Percentiles rank a stretch among this genome's conserved stretches.
Evolutionary conservation across 2,113 vertebrate genomes (phyloP).

Genomic region (Hyperopisus bebe): DNA sequence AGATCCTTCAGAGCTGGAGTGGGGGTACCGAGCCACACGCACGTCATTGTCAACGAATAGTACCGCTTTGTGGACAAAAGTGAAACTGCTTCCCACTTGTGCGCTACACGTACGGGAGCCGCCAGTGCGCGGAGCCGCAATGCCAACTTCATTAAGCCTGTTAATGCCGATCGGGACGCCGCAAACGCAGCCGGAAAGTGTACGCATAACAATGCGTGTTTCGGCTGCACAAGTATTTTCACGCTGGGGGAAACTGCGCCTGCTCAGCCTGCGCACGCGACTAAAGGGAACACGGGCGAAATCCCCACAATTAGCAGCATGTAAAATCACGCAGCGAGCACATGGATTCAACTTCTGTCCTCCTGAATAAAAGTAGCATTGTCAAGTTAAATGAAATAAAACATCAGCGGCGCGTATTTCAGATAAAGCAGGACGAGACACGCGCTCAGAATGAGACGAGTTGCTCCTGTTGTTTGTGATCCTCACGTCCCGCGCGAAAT

Average conservation of each 20-base stretch:
- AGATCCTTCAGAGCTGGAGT: conserved; percentile 7
- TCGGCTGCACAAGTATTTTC: not conserved
- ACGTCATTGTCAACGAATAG: conserved; percentile 39
- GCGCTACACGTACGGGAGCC: not conserved
- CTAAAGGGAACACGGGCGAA: not conserved
- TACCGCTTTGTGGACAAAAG: conserved; percentile 62
- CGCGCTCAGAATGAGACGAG: not conserved
- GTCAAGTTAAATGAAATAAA: not conserved
- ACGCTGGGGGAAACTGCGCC: not conserved
- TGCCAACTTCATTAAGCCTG: conserved; percentile 8
- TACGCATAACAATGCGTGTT: not conserved
- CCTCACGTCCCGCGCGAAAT: not conserved
- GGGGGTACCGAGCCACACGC: not conserved
- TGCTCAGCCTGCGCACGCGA: not conserved
- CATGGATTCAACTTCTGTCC: conserved; percentile 4
- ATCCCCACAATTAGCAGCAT: not conserved
- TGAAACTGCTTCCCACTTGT: conserved; percentile 34
- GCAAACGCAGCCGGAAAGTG: not conserved
- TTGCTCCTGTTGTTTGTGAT: not conserved
- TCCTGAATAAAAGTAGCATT: conserved; percentile 10
- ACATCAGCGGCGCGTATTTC: not conserved
- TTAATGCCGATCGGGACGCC: not conserved
- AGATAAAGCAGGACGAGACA: not conserved
- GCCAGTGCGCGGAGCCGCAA: not conserved
- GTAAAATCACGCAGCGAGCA: conserved; percentile 1